phyloP scores from a whole-genome alignment of 2,113 vertebrate species.

The Lethenteron reissneri region DNA sequence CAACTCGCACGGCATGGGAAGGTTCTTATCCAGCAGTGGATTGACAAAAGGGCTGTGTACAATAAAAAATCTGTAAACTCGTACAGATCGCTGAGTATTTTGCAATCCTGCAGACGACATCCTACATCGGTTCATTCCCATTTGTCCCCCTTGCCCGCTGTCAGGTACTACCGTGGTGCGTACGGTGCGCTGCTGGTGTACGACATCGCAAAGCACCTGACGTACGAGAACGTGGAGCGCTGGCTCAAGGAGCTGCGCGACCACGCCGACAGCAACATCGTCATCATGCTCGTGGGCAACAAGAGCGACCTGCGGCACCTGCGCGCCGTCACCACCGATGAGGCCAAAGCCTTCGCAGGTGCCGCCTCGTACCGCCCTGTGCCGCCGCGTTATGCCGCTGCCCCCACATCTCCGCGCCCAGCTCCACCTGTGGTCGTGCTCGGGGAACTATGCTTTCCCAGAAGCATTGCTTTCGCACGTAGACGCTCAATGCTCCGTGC shows the following conservation, averaged over 20 bases:
- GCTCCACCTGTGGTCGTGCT: too few species aligned
- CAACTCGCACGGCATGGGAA: too few species aligned
- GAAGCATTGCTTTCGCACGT: too few species aligned
- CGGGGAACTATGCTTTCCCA: too few species aligned
- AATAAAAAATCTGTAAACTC: too few species aligned
- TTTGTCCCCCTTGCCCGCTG: neutral
- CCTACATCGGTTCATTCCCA: too few species aligned
- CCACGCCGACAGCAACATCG: constrained; percentile 48
- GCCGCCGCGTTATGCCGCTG: neutral
- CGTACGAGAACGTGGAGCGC: constrained; percentile 44
- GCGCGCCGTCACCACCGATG: constrained; percentile 40
- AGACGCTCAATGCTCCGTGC: too few species aligned
- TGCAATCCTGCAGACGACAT: too few species aligned
- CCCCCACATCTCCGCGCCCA: too few species aligned
- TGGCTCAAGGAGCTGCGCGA: constrained; percentile 64
- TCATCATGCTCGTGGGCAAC: constrained; percentile 65
- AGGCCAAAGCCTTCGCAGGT: constrained; percentile 46
- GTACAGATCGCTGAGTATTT: too few species aligned
- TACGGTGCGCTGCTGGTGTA: constrained; percentile 50
- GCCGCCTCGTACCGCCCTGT: neutral
- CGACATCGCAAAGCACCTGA: constrained; percentile 58
- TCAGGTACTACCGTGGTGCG: constrained; percentile 46
- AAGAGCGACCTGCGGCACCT: constrained; percentile 36
- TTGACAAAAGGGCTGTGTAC: too few species aligned
- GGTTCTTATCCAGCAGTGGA: too few species aligned